phyloP scores from a whole-genome alignment of 1,140 invertebrate species.

The Lepidurus apus region DNA sequence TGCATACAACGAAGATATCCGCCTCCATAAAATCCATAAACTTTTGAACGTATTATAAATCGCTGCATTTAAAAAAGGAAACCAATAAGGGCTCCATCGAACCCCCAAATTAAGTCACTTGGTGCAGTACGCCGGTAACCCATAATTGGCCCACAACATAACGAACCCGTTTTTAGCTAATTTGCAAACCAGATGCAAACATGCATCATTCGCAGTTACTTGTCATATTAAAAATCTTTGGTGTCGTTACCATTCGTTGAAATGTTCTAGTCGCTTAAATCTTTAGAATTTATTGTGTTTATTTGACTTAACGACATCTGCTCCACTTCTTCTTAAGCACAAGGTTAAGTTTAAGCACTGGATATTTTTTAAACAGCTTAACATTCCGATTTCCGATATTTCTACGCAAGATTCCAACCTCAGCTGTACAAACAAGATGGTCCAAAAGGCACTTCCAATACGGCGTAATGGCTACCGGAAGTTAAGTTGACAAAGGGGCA shows the following conservation, averaged over 20 bases:
- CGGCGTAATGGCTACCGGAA: neutral
- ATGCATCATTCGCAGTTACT: too few species aligned
- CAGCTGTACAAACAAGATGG: slow-evolving; percentile 2
- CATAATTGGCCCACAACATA: neutral
- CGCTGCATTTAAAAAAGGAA: neutral
- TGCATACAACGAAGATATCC: neutral
- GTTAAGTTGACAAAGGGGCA: neutral
- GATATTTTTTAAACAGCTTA: slow-evolving; percentile 2
- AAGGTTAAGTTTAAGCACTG: neutral
- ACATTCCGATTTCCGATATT: neutral
- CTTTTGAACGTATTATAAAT: neutral
- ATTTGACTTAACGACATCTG: too few species aligned
- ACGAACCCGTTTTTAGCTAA: neutral
- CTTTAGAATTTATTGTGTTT: too few species aligned
- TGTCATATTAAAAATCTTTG: too few species aligned
- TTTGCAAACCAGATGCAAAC: neutral
- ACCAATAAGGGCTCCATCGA: neutral
- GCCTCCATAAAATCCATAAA: neutral
- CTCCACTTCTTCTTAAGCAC: too few species aligned
- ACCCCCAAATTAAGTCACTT: slow-evolving; percentile 14
- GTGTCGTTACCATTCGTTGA: too few species aligned
- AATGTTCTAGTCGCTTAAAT: too few species aligned
- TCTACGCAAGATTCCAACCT: neutral
- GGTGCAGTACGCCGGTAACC: neutral
- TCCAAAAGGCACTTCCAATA: neutral